These are phyloP conservation scores for Drosophila greeni DNA, from an alignment of 2,888 invertebrate genomes.

Conservation along the genomic window DNA sequence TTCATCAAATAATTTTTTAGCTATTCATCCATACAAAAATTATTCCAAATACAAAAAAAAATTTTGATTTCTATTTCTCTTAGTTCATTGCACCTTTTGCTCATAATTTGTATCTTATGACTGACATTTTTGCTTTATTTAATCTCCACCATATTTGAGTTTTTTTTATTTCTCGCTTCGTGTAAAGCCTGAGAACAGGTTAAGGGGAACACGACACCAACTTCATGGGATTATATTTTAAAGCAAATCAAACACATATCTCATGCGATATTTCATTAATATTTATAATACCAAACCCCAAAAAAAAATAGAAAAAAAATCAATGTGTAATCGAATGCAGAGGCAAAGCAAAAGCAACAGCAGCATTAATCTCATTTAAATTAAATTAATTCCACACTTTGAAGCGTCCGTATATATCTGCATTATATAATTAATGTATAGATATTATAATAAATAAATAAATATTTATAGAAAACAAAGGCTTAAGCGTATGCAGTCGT, in stretches of 20 bases:
- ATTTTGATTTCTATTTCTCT: slow-evolving; percentile 12
- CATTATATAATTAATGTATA: slow-evolving; percentile 7
- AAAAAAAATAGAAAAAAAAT: neutral
- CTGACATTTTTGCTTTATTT: slow-evolving; percentile 29
- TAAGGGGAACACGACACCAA: slow-evolving; percentile 24
- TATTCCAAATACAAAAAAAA: slow-evolving; percentile 3
- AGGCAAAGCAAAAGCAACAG: slow-evolving; percentile 8
- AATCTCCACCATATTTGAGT: slow-evolving; percentile 13
- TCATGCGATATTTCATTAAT: slow-evolving; percentile 31
- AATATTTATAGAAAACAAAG: slow-evolving; percentile 19
- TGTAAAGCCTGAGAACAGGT: slow-evolving; percentile 38
- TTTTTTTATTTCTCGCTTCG: slow-evolving; percentile 15
- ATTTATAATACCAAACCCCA: slow-evolving; percentile 28
- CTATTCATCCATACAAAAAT: neutral
- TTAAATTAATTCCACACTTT: slow-evolving; percentile 31
- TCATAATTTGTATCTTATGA: slow-evolving; percentile 14
- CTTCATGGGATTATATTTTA: slow-evolving; percentile 26
- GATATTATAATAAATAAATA: slow-evolving; percentile 14
- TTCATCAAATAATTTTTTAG: slow-evolving; percentile 8
- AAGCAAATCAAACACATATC: slow-evolving; percentile 30
- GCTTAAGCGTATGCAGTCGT: slow-evolving; percentile 7
- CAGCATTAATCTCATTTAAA: slow-evolving; percentile 32
- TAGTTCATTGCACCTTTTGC: slow-evolving; percentile 32
- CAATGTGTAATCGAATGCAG: slow-evolving; percentile 29
- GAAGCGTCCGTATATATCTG: slow-evolving; percentile 14